A percentile compares a stretch with the other conserved stretches of the same genome.
Evolutionary conservation across 2,888 invertebrate genomes (phyloP).

Genomic region (Trachelus iudaicus): DNA sequence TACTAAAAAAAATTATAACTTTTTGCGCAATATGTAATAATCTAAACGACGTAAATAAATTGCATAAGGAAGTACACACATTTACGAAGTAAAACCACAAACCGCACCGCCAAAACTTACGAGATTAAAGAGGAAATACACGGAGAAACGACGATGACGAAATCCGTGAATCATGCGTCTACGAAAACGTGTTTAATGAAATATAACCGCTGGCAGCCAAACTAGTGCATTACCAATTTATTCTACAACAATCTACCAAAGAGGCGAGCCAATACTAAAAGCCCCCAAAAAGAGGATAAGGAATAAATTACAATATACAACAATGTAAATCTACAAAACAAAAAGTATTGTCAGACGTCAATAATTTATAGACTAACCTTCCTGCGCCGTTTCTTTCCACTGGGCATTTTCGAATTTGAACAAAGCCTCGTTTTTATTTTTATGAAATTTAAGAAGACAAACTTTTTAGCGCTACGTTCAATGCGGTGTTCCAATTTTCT

Average conservation of each 20-base stretch:
- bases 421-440: not conserved
- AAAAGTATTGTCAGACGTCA: not conserved
- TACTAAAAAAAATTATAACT: not conserved
- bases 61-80: not conserved
- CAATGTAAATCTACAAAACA: no score
- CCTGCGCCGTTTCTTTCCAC: not conserved
- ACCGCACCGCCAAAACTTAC: not conserved
- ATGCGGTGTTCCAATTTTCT: not conserved
- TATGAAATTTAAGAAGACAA: not conserved
- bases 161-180: not conserved
- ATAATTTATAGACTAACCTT: not conserved
- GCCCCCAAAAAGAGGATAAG: not conserved
- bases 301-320: not conserved
- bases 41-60: not conserved
- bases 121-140: not conserved
- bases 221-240: not conserved
- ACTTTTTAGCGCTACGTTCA: not conserved
- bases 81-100: not conserved
- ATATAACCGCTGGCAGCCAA: not conserved
- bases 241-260: not conserved
- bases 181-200: not conserved
- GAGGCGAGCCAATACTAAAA: not conserved
- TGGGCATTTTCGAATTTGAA: not conserved
- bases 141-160: not conserved
- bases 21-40: not conserved